These are phyloP conservation scores for Scaptodrosophila lebanonensis DNA, from an alignment of 1,140 invertebrate species.

Conservation along the genomic window DNA sequence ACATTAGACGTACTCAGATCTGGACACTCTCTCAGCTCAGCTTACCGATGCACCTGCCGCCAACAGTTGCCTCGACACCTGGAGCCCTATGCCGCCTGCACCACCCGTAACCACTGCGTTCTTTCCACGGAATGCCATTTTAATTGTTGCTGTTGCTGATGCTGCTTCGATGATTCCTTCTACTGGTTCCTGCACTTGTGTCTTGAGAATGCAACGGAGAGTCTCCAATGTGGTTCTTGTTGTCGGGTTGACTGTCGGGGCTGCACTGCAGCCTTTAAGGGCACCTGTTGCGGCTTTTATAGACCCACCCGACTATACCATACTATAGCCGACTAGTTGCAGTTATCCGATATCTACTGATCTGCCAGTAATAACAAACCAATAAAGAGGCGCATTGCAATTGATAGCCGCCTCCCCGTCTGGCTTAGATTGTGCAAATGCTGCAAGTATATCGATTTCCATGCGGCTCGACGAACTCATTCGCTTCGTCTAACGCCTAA, in stretches of 20 bases:
- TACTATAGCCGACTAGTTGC: constrained; percentile 37
- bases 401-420: too few relatives aligned
- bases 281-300: constrained; percentile 38
- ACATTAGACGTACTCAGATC: not conserved
- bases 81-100: constrained; percentile 78
- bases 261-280: constrained; percentile 35
- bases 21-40: not conserved
- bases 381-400: too few relatives aligned
- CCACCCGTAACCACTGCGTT: constrained; percentile 78
- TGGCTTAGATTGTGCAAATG: too few relatives aligned
- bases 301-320: constrained; percentile 38
- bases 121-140: constrained; percentile 76
- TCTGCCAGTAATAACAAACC: too few relatives aligned
- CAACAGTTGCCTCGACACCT: constrained; percentile 77
- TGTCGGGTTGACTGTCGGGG: constrained; percentile 5
- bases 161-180: too few relatives aligned
- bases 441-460: constrained; percentile 32
- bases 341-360: too few relatives aligned
- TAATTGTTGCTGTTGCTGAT: not conserved
- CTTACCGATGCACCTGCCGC: constrained; percentile 77
- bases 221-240: constrained; percentile 20
- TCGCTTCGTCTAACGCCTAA: constrained; percentile 42
- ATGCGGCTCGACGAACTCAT: not conserved
- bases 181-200: constrained; percentile 1
- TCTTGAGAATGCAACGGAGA: constrained; percentile 21